Evolutionary conservation across 2,113 vertebrate species (phyloP), one percentile per base, ranked within the genome.

Genomic region (Phylloscopus trochilus): DNA sequence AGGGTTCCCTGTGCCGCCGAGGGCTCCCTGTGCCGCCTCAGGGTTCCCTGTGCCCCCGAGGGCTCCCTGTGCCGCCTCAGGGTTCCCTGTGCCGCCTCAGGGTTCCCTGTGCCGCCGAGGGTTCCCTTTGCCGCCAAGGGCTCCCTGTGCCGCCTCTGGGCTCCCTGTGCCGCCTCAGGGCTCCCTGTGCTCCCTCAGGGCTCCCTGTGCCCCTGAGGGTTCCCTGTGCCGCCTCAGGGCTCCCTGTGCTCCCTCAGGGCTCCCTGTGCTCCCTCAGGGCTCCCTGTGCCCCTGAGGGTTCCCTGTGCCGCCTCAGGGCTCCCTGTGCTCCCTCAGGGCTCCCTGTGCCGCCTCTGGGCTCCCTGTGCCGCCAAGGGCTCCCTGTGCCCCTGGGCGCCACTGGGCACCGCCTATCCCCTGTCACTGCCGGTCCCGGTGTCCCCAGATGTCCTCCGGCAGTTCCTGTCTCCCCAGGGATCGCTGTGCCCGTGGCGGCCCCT

Each of bases 141-240:
- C 19, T 18, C 15, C 13, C 16, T 7, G 21, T 47, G 41, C 3
- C 13, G 3, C 20, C 26, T 3, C 41, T 3, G n/a, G 24, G 10
- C 3, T 20, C 19, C 20, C 17, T 2, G 72, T 5, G 43, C 10
- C 26, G 35, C 35, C 27, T n/a, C n/a, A n/a, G n/a, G n/a, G n/a
- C n/a, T n/a, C n/a, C n/a, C n/a, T n/a, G n/a, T n/a, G n/a, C n/a
- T n/a, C n/a, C n/a, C n/a, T n/a, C 26, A 5, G 26, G 26, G 7
- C 19, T 18, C 15, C 13, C 16, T 7, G 21, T 47, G 41, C 3
- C 33, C 4, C n/a, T n/a, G n/a, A n/a, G n/a, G n/a, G n/a, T n/a
- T n/a, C n/a, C n/a, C n/a, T n/a, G n/a, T n/a, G n/a, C n/a, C 13
- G 3, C 20, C 26, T 3, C 41, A 3, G n/a, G 24, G 10, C 3